These are phyloP conservation scores for Entelurus aequoreus DNA, from an alignment of 2,113 vertebrate genomes.

Conservation along the genomic window DNA sequence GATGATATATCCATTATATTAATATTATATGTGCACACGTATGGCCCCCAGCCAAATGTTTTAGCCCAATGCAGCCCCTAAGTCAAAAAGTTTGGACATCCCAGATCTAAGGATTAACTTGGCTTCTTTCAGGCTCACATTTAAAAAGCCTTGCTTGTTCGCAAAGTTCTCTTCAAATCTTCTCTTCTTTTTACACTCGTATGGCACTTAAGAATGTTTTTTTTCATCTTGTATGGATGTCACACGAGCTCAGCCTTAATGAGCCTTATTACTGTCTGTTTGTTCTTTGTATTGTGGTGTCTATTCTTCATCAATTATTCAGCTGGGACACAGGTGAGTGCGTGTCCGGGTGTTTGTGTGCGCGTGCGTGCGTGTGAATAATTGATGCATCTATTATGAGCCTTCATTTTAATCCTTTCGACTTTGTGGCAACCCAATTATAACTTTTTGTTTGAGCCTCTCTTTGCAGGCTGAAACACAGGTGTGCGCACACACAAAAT, in stretches of 20 bases:
- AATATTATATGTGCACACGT: no score
- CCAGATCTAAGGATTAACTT: no score
- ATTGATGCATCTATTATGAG: not conserved
- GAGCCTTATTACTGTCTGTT: not conserved
- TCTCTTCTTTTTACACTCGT: no score
- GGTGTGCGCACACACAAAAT: no score
- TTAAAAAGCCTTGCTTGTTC: no score
- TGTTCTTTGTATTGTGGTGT: not conserved
- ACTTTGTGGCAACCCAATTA: not conserved
- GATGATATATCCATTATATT: no score
- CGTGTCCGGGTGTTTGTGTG: not conserved
- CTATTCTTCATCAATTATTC: not conserved
- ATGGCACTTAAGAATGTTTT: no score
- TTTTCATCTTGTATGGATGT: not conserved
- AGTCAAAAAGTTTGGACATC: no score
- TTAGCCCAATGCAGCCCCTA: no score
- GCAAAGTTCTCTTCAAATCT: no score
- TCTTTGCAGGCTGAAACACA: not conserved
- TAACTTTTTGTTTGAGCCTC: not conserved
- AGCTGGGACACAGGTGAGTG: not conserved
- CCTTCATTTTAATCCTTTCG: conserved; percentile 1
- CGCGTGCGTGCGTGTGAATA: not conserved
- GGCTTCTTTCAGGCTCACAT: no score
- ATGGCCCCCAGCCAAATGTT: no score
- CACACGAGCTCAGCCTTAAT: not conserved